phyloP scores from a whole-genome alignment of 2,113 vertebrate species.

The Ascaphus truei region DNA sequence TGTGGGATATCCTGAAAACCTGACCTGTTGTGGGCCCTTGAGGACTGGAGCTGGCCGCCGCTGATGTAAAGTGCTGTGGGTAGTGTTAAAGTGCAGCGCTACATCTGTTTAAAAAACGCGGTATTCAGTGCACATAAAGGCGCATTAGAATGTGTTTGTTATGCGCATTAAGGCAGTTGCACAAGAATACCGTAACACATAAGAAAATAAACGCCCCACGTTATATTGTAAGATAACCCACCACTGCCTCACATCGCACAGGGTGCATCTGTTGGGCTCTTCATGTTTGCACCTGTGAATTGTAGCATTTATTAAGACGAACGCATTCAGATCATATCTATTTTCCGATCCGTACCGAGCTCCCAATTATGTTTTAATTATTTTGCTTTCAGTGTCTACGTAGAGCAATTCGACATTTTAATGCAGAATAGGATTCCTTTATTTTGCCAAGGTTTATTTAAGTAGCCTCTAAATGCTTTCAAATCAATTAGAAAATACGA shows the following conservation, averaged over 20 bases:
- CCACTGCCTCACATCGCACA: background rate
- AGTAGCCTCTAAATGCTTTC: background rate
- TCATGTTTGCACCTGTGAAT: background rate
- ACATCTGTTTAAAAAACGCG: too few species aligned
- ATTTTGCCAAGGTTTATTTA: background rate
- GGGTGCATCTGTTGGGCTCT: background rate
- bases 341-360: background rate
- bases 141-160: too few species aligned
- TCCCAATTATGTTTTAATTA: constrained; percentile 13
- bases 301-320: background rate
- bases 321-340: background rate
- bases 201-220: background rate
- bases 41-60: too few species aligned
- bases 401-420: background rate
- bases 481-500: background rate
- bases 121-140: too few species aligned
- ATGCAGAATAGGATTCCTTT: background rate
- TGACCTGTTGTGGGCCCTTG: too few species aligned
- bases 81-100: too few species aligned
- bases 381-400: constrained; percentile 5
- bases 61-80: too few species aligned
- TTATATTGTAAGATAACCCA: background rate
- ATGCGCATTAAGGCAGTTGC: too few species aligned
- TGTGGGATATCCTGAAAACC: too few species aligned
- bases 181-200: too few species aligned